A percentile compares a stretch with the other conserved stretches of the same genome.
Conservation (phyloP, 1,140 invertebrate genomes). For the Drosophila nebulosa region DNA sequence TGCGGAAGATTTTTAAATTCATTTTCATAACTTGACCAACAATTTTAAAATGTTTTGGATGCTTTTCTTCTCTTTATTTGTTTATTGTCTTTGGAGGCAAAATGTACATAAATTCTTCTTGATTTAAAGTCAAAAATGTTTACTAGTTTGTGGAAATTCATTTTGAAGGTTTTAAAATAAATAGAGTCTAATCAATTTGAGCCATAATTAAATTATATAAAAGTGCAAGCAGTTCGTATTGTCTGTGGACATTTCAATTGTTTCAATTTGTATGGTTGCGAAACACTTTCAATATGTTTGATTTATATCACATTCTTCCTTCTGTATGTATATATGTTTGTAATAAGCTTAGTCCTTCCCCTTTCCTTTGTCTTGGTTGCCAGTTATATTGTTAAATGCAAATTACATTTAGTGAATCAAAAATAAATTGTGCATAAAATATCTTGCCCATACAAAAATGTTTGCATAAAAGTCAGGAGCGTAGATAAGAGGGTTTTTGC, state of each 20-base stretch:
- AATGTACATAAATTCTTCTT: too few species aligned
- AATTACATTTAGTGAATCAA: conserved; percentile 52
- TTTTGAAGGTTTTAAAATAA: too few species aligned
- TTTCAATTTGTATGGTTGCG: background rate
- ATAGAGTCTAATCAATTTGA: background rate
- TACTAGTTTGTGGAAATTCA: too few species aligned
- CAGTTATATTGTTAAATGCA: background rate
- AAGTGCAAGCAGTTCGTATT: background rate
- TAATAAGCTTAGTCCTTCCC: background rate
- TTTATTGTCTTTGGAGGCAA: too few species aligned
- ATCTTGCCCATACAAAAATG: background rate
- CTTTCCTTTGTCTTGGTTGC: background rate
- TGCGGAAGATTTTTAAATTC: too few species aligned
- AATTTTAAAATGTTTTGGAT: background rate
- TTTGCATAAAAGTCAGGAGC: background rate
- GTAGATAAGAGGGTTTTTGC: background rate
- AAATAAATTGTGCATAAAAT: conserved; percentile 42
- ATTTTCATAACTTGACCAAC: too few species aligned
- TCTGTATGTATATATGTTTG: too few species aligned
- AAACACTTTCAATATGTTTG: background rate
- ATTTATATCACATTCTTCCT: too few species aligned
- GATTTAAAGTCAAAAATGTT: too few species aligned
- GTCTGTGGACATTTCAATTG: background rate
- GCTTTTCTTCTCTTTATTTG: too few species aligned
- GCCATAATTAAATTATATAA: background rate